phyloP scores from a whole-genome alignment of 2,888 invertebrate genomes.

The Heliconius sara region DNA sequence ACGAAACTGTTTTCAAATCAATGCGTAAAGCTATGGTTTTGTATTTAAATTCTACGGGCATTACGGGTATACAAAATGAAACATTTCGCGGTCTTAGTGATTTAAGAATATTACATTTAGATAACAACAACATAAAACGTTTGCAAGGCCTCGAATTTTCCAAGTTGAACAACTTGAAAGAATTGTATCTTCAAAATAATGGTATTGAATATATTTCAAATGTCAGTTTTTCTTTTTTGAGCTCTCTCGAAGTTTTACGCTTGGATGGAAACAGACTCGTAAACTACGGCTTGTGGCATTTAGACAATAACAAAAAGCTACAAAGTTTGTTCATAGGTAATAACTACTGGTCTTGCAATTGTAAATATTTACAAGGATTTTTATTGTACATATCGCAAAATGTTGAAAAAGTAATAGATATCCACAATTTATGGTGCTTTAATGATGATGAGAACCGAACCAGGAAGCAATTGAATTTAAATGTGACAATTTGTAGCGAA shows the following conservation, averaged over 20 bases:
- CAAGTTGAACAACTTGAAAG: slow-evolving; percentile 90
- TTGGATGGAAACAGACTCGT: slow-evolving; percentile 93
- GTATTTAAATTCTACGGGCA: slow-evolving; percentile 92
- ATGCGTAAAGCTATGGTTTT: slow-evolving; percentile 85
- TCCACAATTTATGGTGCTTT: slow-evolving; percentile 90
- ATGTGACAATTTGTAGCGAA: slow-evolving; percentile 93
- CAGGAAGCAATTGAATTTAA: slow-evolving; percentile 90
- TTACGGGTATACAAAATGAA: slow-evolving; percentile 92
- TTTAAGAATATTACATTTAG: slow-evolving; percentile 91
- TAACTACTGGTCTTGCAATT: slow-evolving; percentile 95
- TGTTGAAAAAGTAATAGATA: slow-evolving; percentile 89
- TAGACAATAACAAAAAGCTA: slow-evolving; percentile 88
- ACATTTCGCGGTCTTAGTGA: slow-evolving; percentile 92
- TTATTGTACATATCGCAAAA: slow-evolving; percentile 92
- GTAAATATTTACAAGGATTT: slow-evolving; percentile 93
- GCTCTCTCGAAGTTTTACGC: slow-evolving; percentile 90
- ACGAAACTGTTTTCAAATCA: slow-evolving; percentile 74
- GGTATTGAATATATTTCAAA: slow-evolving; percentile 91
- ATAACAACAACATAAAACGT: slow-evolving; percentile 91
- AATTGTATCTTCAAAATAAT: slow-evolving; percentile 94
- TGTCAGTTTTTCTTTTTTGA: slow-evolving; percentile 90
- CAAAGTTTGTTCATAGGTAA: slow-evolving; percentile 90
- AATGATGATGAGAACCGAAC: slow-evolving; percentile 87
- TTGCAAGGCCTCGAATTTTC: slow-evolving; percentile 93
- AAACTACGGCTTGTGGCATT: slow-evolving; percentile 91